These are phyloP conservation scores for Seladonia tumulorum DNA, from an alignment of 2,888 invertebrate genomes.

Conservation along the genomic window DNA sequence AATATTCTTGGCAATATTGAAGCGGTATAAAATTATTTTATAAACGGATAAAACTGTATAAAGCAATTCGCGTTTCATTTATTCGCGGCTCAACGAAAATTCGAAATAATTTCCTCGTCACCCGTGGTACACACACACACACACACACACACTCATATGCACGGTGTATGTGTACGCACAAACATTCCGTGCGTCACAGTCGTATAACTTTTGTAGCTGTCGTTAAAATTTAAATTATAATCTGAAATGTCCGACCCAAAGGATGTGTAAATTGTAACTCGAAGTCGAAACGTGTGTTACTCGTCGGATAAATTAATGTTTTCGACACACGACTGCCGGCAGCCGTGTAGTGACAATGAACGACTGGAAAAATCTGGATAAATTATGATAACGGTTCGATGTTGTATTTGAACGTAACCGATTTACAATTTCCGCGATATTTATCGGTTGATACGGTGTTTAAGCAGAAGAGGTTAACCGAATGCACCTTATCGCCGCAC, in stretches of 20 bases:
- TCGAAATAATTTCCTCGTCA: background rate
- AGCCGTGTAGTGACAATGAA: background rate
- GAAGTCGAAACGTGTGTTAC: background rate
- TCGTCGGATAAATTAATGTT: background rate
- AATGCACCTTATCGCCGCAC: background rate
- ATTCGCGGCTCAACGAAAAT: background rate
- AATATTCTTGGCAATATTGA: background rate
- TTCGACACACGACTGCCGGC: no score
- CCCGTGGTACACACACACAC: background rate
- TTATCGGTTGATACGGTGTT: background rate
- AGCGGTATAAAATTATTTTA: background rate
- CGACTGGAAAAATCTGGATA: background rate
- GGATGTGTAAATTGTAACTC: background rate
- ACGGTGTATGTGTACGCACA: background rate
- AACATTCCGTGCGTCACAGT: background rate
- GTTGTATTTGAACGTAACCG: background rate
- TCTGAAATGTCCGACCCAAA: background rate
- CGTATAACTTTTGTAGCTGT: background rate
- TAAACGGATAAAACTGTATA: background rate
- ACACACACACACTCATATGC: background rate
- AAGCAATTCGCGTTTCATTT: constrained; percentile 4
- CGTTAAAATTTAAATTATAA: background rate
- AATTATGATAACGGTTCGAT: background rate
- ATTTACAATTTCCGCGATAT: background rate
- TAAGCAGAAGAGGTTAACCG: background rate